Evolutionary conservation across 2,888 invertebrate genomes (phyloP).

Genomic region (Parasteatoda lunata): DNA sequence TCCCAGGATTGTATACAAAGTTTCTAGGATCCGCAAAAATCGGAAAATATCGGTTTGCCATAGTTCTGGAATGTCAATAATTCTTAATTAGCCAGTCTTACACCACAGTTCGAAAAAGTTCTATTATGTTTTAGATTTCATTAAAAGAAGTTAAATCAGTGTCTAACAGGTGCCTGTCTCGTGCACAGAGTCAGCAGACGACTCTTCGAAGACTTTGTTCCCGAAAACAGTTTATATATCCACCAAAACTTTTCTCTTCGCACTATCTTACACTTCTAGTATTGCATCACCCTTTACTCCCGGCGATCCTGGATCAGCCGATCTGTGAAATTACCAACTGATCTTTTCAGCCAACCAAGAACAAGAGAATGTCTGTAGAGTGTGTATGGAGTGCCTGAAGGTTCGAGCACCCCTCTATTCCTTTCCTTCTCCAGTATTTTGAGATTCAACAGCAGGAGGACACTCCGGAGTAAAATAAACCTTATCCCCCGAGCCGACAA

Average conservation of each 20-base stretch:
- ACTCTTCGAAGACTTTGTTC: background rate
- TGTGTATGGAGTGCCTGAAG: constrained; percentile 6
- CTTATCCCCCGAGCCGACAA: background rate
- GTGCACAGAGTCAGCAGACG: background rate
- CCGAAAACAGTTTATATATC: constrained; percentile 42
- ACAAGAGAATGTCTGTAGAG: background rate
- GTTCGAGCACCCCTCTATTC: constrained; percentile 12
- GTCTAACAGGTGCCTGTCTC: constrained; percentile 5
- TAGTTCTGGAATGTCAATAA: background rate
- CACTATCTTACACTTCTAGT: background rate
- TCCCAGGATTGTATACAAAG: constrained; percentile 33
- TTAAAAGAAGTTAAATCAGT: too few species aligned
- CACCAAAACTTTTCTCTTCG: background rate
- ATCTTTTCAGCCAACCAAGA: constrained; percentile 53
- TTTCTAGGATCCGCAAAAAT: constrained; percentile 50
- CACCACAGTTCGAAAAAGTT: background rate
- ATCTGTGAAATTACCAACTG: constrained; percentile 67
- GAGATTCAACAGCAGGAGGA: constrained; percentile 67
- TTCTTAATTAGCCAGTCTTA: background rate
- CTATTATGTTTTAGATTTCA: too few species aligned
- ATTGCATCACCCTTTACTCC: constrained; percentile 19
- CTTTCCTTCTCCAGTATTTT: constrained; percentile 44
- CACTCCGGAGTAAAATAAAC: constrained; percentile 65
- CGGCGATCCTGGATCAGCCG: constrained; percentile 43
- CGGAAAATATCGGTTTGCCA: constrained; percentile 51